Evolutionary conservation across 2,113 vertebrate genomes (phyloP).

Genomic region (Mesoclemmys tuberculata): DNA sequence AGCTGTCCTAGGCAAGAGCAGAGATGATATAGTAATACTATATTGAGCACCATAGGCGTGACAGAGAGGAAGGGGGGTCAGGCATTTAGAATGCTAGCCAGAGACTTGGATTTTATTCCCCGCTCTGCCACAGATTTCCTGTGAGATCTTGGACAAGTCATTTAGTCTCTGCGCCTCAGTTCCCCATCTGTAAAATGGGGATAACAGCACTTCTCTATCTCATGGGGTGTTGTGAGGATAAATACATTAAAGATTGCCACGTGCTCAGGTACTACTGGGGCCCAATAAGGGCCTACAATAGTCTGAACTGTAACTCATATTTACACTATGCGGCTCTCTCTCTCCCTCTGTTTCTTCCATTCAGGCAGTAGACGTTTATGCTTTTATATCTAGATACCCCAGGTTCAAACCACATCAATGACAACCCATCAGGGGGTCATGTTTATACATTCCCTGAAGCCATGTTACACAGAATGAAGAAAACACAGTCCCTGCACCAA

Average conservation of each 20-base stretch:
- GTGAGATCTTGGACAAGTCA: not conserved
- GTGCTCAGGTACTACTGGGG: not conserved
- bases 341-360: not conserved
- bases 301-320: not conserved
- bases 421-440: not conserved
- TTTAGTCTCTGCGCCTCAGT: not conserved
- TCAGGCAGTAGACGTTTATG: not conserved
- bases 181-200: not conserved
- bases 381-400: not conserved
- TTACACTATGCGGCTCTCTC: not conserved
- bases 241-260: not conserved
- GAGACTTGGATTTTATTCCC: not conserved
- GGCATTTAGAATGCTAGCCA: not conserved
- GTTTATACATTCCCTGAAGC: too few relatives aligned
- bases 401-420: not conserved
- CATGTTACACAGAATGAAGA: not conserved
- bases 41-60: not conserved
- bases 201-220: not conserved
- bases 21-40: not conserved
- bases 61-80: not conserved
- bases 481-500: not conserved
- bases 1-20: too few relatives aligned
- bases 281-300: not conserved
- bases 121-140: not conserved
- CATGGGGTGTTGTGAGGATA: not conserved